Evolutionary conservation across 2,113 vertebrate genomes (phyloP).

Genomic region (Neolamprologus cancellatus): DNA sequence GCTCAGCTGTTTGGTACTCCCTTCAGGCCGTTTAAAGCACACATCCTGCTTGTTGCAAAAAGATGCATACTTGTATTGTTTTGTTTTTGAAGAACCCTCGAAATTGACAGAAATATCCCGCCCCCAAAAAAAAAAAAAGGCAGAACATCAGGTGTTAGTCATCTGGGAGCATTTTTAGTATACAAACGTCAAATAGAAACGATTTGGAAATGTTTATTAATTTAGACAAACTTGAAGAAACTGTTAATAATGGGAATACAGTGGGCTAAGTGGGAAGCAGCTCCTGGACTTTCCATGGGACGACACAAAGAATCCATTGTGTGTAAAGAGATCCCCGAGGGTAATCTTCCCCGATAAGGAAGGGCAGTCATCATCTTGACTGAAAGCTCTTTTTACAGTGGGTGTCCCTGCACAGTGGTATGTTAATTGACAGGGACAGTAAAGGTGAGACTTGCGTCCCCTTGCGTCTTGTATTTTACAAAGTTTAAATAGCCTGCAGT

Average conservation of each 20-base stretch:
- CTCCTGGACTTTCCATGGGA: slow-evolving; percentile 8
- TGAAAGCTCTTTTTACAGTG: neutral
- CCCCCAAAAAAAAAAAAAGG: neutral
- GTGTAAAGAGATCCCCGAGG: neutral
- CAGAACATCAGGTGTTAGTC: neutral
- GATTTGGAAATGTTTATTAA: neutral
- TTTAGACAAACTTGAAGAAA: neutral
- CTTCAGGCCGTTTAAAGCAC: too few species aligned
- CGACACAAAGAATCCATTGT: slow-evolving; percentile 55
- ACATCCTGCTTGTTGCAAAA: too few species aligned
- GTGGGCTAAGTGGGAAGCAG: slow-evolving; percentile 23
- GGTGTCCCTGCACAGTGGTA: neutral
- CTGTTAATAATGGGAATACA: neutral
- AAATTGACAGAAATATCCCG: too few species aligned
- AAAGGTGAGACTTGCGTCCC: neutral
- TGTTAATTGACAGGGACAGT: neutral
- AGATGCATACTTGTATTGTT: too few species aligned
- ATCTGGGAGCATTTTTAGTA: neutral
- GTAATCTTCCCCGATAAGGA: slow-evolving; percentile 30
- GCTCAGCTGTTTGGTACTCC: too few species aligned
- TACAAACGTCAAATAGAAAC: neutral
- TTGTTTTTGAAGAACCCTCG: too few species aligned
- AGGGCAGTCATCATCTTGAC: neutral
- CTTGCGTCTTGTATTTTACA: neutral
- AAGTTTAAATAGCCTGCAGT: neutral